Evolutionary conservation across 2,888 invertebrate genomes (phyloP), one percentile per base, ranked within the genome.

Genomic region (Parnassius mnemosyne): DNA sequence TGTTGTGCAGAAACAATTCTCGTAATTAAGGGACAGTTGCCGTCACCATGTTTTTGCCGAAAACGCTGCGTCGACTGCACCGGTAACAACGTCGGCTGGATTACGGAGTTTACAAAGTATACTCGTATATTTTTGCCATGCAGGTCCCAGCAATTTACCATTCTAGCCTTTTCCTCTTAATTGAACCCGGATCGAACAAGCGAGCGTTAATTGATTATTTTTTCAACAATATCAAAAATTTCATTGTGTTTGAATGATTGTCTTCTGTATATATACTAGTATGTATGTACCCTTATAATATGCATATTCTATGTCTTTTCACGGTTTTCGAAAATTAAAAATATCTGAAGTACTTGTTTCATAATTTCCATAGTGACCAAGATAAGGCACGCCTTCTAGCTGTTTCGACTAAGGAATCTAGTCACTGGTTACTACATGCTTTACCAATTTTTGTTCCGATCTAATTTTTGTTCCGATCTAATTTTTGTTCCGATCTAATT

Each of bases 141-240:
- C 70, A 61, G 66, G 68, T 69, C 53, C 66, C 69, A 75, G 80
- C 80, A 87, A 85, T 86, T 85, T 80, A 73, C 72, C 69, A 70
- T 63, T 61, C 72, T 65, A 72, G 80, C 79, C 81, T 85, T 83
- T 88, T 83, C 75, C 71, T 67, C 71, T 67, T 74, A 70, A 71
- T 78, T 80, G 82, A 73, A 71, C 68, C 70, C 71, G 72, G 69
- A 68, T 67, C 72, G 79, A 81, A 89, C 89, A 90, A 87, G 88
- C 79, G 72, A 69, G 66, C 76, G 81, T 82, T 90, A 90, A 90
- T 90, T 90, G 88, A 86, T 89, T 86, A 80, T 85, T 87, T 87
- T 84, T 78, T 44, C 56, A 67, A 57, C 58, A 60, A 56, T 60
- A 53, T 20, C n/a, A 42, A 57, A 60, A 41, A 43, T 57, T 41